Base-by-base conservation (phyloP, 2,888 invertebrate species). In the Adela reaumurella region DNA sequence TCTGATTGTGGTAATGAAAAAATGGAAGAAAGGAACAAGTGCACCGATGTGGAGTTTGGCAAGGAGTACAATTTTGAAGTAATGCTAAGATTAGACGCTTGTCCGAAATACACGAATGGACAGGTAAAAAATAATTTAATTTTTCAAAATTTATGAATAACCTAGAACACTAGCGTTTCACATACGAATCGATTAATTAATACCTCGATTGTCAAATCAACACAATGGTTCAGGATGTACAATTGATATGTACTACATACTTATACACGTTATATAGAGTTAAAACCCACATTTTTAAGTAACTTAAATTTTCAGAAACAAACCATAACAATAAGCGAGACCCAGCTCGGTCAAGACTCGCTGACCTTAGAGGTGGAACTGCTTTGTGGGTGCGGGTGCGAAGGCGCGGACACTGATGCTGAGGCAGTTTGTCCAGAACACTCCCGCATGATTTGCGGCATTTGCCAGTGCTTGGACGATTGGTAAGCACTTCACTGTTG, bases 301-400 rank as follows among this genome's bases (percentile, higher is more conserved):
- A n/a, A n/a, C n/a, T n/a, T n/a, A n/a, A 24, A 24, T 17, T 61
- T 62, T 24, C 60, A 78, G 77, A 63, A 58, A 20, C 66, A 74
- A 60, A 81, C 68, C 1, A 80, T 89, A 46, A 74, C 72, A 14
- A 88, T 94, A 58, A 87, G 88, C 51, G 94, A 94, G 56, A 86
- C 87, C 3, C 89, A 89, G 48, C 76, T 94, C 46, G 84, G 85
- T 2, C 89, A 89, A 46, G 87, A 88, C 57, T 69, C 74, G 17
- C 65, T 93, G 50, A 78, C 81, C 14, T 67, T 94, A 44, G 85
- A 90, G 46, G 79, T 94, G 43, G 86, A 90, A 56, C 72, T 92
- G 47, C 82, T 88, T 54, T 88, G 89, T 58, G 86, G 89, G 28
- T 91, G 91, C 61, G 83, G 83, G 11, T 89, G 89, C 59, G 67